Conservation (phyloP, 2,797 vertebrate genomes). For the Falco peregrinus region DNA sequence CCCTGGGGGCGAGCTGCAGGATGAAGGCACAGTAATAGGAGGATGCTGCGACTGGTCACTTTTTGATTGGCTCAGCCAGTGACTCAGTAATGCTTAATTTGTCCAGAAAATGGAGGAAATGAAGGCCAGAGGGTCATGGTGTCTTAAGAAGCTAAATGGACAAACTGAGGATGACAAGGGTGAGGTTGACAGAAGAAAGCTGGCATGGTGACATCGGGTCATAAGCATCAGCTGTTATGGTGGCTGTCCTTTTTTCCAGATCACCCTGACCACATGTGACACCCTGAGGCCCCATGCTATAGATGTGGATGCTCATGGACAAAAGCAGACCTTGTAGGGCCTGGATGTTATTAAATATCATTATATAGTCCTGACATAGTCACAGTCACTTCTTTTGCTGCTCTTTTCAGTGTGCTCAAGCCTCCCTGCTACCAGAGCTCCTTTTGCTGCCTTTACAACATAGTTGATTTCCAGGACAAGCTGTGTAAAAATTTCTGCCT, state of each 20-base stretch:
- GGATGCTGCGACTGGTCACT: neutral
- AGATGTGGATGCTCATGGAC: neutral
- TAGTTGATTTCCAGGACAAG: neutral
- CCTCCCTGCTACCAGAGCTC: neutral
- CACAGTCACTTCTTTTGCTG: neutral
- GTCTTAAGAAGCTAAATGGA: neutral
- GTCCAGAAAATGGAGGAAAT: neutral
- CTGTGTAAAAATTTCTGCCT: neutral
- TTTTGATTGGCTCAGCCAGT: neutral
- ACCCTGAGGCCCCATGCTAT: neutral
- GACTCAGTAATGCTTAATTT: neutral
- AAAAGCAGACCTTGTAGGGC: neutral
- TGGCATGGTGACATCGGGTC: fast-evolving
- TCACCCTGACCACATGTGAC: neutral
- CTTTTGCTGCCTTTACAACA: neutral
- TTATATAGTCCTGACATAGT: neutral
- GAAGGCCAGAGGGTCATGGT: neutral
- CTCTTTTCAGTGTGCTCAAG: neutral
- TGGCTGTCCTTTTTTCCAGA: neutral
- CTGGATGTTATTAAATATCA: neutral
- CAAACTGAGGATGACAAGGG: neutral
- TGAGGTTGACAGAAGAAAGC: neutral
- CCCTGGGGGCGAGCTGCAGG: neutral
- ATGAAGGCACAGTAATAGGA: neutral
- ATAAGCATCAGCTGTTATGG: neutral